Conservation (phyloP, 2,888 invertebrate genomes). For the Phorcus lineatus region DNA sequence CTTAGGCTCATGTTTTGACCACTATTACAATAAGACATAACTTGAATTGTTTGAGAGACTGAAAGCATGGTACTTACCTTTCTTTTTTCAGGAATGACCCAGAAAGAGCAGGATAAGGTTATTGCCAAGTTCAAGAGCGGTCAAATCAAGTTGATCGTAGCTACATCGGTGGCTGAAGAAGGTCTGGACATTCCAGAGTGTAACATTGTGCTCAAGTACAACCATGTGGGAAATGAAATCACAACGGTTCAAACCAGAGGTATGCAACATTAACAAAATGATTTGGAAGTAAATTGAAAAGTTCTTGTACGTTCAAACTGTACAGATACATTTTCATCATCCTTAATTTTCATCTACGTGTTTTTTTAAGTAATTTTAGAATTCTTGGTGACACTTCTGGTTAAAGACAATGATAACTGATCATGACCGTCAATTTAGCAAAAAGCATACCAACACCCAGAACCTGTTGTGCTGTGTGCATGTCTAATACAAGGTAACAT, state of each 20-base stretch:
- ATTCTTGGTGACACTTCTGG: too few species aligned
- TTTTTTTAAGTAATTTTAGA: too few species aligned
- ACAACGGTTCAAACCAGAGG: constrained; percentile 55
- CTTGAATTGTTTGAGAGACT: too few species aligned
- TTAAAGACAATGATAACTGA: too few species aligned
- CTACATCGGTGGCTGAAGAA: constrained; percentile 63
- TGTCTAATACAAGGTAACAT: too few species aligned
- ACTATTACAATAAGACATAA: too few species aligned
- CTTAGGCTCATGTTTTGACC: too few species aligned
- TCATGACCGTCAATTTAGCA: too few species aligned
- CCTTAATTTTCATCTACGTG: not conserved
- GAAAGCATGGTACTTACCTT: too few species aligned
- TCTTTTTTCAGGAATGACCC: constrained; percentile 39
- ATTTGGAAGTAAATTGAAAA: not conserved
- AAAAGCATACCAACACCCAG: too few species aligned
- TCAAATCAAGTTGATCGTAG: constrained; percentile 45
- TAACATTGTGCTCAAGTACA: constrained; percentile 62
- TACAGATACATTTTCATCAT: not conserved
- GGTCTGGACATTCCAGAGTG: constrained; percentile 60
- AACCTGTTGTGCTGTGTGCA: too few species aligned
- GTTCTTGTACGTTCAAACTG: not conserved
- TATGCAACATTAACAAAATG: not conserved
- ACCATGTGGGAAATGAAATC: constrained; percentile 62
- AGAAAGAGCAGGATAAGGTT: constrained; percentile 37
- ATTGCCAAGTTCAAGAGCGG: constrained; percentile 41